phyloP scores from a whole-genome alignment of 53 echinoderm and acorn worm genomes.

The Zoroaster sp. region DNA sequence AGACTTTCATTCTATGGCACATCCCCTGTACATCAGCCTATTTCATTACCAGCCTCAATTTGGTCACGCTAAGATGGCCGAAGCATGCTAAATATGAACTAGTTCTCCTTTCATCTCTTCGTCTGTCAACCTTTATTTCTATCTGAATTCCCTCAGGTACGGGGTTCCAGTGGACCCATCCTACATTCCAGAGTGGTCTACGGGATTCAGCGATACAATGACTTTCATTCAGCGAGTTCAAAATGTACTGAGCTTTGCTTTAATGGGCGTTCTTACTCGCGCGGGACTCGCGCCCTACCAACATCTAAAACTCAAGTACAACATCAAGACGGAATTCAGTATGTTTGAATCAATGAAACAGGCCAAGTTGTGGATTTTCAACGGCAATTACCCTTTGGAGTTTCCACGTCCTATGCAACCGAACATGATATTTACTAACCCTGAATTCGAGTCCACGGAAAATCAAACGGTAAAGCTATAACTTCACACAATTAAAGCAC shows the following conservation, averaged over 20 bases:
- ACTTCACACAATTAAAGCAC: too few species aligned
- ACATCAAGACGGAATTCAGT: conserved; percentile 40
- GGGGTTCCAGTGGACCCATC: conserved; percentile 3
- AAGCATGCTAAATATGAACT: neutral
- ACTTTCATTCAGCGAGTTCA: neutral
- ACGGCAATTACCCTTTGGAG: conserved; percentile 27
- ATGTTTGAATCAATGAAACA: neutral
- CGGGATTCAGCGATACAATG: conserved; percentile 1
- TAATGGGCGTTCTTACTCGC: too few species aligned
- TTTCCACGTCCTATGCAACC: conserved; percentile 40
- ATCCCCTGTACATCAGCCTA: neutral
- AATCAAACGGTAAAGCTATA: neutral
- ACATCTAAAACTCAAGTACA: conserved; percentile 29
- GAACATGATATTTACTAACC: conserved; percentile 22
- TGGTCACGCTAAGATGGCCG: neutral
- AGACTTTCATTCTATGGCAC: neutral
- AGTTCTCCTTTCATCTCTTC: neutral
- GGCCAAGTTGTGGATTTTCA: conserved; percentile 26
- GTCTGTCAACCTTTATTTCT: neutral
- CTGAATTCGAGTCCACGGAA: neutral
- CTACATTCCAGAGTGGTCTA: neutral
- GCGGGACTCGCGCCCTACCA: too few species aligned
- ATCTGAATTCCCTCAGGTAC: neutral
- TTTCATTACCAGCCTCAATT: neutral
- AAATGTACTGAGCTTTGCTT: neutral